phyloP scores from a whole-genome alignment of 2,113 vertebrate species.

The Bubo bubo region DNA sequence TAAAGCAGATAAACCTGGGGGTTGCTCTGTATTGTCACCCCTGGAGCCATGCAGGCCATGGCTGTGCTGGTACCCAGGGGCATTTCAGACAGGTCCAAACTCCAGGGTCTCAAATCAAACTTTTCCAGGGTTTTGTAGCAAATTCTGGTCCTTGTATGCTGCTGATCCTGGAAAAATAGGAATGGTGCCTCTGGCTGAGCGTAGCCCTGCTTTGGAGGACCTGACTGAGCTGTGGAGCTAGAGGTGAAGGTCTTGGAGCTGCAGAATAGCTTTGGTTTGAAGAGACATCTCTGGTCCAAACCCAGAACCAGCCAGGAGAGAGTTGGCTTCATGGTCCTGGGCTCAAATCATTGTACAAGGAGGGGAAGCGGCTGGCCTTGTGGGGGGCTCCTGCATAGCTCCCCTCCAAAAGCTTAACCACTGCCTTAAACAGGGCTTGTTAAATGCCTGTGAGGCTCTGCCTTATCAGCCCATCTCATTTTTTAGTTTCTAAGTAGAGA shows the following conservation, averaged over 20 bases:
- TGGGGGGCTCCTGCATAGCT: not conserved
- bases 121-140: not conserved
- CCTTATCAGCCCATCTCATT: not conserved
- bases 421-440: not conserved
- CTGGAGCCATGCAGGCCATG: rapidly evolving
- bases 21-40: not conserved
- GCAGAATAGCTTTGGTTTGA: not conserved
- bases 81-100: not conserved
- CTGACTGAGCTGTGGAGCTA: not conserved
- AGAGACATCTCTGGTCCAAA: not conserved
- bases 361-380: not conserved
- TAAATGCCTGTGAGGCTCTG: not conserved
- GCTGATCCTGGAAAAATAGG: not conserved
- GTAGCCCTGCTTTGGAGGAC: not conserved
- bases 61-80: not conserved
- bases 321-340: rapidly evolving
- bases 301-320: not conserved
- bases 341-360: not conserved
- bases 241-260: not conserved
- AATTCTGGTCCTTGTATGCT: not conserved
- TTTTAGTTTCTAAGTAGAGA: not conserved
- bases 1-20: not conserved
- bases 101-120: not conserved
- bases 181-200: not conserved
- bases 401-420: not conserved